phyloP scores from a whole-genome alignment of 2,888 invertebrate species.

The Polydesmus complanatus region DNA sequence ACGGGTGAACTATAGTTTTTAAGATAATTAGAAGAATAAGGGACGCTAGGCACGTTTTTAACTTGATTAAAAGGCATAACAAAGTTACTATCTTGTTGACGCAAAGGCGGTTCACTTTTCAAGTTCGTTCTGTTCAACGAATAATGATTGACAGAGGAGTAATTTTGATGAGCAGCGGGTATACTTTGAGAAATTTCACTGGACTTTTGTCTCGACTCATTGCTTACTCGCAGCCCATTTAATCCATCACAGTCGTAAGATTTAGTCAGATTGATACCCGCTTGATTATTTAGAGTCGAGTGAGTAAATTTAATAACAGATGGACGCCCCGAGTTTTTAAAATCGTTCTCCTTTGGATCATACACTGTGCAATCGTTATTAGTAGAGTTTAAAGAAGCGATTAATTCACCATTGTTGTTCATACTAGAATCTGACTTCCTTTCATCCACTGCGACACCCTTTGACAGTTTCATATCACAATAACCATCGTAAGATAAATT shows the following conservation, averaged over 20 bases:
- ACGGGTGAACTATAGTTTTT: neutral
- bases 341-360: neutral
- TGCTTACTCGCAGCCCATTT: neutral
- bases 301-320: conserved; percentile 18
- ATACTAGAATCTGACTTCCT: neutral
- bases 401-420: neutral
- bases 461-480: neutral
- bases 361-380: neutral
- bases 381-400: neutral
- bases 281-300: neutral
- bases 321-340: neutral
- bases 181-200: neutral
- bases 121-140: neutral
- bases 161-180: neutral
- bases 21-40: neutral
- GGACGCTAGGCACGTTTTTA: neutral
- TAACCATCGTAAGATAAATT: neutral
- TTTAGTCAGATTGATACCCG: neutral
- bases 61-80: neutral
- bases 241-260: no score
- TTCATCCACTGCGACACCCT: neutral
- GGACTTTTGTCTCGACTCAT: neutral
- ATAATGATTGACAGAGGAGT: neutral
- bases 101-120: neutral
- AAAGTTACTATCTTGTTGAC: neutral